Evolutionary conservation across 2,113 vertebrate species (phyloP).

Genomic region (Mastomys coucha): DNA sequence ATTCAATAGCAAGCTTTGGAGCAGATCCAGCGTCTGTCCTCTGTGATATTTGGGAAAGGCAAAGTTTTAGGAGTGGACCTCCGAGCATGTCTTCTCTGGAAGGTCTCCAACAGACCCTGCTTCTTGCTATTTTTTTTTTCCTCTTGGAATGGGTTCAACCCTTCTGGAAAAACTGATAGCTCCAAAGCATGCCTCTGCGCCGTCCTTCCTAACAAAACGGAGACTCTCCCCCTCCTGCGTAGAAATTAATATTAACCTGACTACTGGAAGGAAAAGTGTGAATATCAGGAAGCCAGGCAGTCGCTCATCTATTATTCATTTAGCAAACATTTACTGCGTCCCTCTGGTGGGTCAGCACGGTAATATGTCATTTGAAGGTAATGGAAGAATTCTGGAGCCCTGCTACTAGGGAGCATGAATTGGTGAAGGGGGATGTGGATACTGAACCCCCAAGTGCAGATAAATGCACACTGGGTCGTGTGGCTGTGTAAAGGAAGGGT

Average conservation of each 20-base stretch:
- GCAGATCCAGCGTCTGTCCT: slow-evolving; percentile 52
- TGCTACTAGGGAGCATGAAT: rapidly evolving
- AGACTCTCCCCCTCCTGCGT: neutral
- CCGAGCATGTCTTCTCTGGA: slow-evolving; percentile 51
- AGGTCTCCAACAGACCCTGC: slow-evolving; percentile 1
- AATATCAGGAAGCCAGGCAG: neutral
- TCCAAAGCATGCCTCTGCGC: neutral
- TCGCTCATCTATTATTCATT: neutral
- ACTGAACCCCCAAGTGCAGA: neutral
- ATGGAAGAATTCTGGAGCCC: rapidly evolving
- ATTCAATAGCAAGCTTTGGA: slow-evolving; percentile 60
- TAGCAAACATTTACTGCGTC: neutral
- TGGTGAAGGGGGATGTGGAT: neutral
- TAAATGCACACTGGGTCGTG: rapidly evolving
- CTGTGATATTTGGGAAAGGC: slow-evolving; percentile 17
- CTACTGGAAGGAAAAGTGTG: neutral
- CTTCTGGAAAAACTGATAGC: slow-evolving; percentile 73
- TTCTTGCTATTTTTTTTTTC: neutral
- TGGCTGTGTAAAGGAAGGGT: neutral
- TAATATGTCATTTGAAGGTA: rapidly evolving
- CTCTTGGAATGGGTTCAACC: slow-evolving; percentile 39
- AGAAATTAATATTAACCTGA: slow-evolving; percentile 43
- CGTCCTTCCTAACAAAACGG: neutral
- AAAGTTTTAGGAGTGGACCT: slow-evolving; percentile 20
- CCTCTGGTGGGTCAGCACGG: neutral